Conservation (phyloP, 2,888 invertebrate species). For the Margaritifera margaritifera region DNA sequence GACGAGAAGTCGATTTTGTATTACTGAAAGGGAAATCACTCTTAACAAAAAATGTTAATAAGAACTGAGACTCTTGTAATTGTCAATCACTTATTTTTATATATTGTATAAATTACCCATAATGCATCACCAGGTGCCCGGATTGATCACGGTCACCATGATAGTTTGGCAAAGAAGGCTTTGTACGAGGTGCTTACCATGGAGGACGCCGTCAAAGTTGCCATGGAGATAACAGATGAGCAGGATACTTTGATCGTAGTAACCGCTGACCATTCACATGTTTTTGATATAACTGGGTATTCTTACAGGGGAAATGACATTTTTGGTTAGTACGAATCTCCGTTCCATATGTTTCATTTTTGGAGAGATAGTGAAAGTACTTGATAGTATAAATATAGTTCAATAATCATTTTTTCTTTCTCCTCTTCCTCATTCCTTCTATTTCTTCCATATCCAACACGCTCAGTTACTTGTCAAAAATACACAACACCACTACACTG, state of each 20-base stretch:
- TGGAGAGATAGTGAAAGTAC: no score
- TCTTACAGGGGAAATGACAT: conserved; percentile 61
- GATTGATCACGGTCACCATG: conserved; percentile 76
- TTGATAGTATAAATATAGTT: no score
- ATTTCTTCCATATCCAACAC: no score
- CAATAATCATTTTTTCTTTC: no score
- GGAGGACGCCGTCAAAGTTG: conserved; percentile 80
- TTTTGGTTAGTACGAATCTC: conserved; percentile 30
- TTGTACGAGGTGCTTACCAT: conserved; percentile 87
- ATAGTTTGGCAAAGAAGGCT: conserved; percentile 77
- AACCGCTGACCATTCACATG: conserved; percentile 73
- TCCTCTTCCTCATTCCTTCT: no score
- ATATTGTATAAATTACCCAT: no score
- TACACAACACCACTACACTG: no score
- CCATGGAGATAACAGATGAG: conserved; percentile 76
- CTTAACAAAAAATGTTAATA: background rate
- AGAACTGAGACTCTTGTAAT: background rate
- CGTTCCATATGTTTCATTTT: no score
- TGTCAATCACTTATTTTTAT: background rate
- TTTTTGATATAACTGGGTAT: conserved; percentile 67
- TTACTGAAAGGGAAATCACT: no score
- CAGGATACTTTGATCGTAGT: conserved; percentile 86
- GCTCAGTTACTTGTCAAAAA: no score
- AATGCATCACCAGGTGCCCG: conserved; percentile 55
- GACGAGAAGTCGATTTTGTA: no score